Evolutionary conservation across 2,888 invertebrate species (phyloP).

Genomic region (Eucriotettix oculatus): DNA sequence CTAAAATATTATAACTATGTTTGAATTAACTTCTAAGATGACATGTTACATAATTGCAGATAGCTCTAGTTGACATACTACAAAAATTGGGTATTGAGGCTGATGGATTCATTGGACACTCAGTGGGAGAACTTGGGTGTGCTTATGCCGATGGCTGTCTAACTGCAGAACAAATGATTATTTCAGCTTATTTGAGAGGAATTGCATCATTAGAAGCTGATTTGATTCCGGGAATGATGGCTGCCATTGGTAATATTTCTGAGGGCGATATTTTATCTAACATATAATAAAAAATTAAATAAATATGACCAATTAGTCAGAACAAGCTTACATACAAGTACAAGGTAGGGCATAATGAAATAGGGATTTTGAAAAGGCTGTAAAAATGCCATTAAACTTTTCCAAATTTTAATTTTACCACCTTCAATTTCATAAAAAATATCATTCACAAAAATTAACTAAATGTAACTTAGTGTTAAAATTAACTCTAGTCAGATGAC

Average conservation of each 20-base stretch:
- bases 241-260: conserved; percentile 50
- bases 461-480: no score
- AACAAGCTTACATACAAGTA: not conserved
- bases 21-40: no score
- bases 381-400: no score
- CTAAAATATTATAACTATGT: no score
- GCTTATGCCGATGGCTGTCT: conserved; percentile 46
- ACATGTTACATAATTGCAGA: not conserved
- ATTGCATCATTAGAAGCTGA: conserved; percentile 51
- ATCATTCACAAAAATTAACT: no score
- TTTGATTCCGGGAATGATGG: conserved; percentile 68
- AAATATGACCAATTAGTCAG: not conserved
- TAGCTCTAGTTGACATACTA: not conserved
- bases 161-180: conserved; percentile 36
- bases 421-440: no score
- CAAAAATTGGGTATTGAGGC: conserved; percentile 40
- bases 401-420: no score
- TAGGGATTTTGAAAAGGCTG: no score
- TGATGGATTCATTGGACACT: conserved; percentile 58
- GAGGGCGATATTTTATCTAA: no score
- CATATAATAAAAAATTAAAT: not conserved
- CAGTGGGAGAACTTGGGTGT: conserved; percentile 45
- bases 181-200: conserved; percentile 46
- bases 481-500: no score
- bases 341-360: not conserved